phyloP scores from a whole-genome alignment of 2,888 invertebrate species.

The Margaritifera margaritifera region DNA sequence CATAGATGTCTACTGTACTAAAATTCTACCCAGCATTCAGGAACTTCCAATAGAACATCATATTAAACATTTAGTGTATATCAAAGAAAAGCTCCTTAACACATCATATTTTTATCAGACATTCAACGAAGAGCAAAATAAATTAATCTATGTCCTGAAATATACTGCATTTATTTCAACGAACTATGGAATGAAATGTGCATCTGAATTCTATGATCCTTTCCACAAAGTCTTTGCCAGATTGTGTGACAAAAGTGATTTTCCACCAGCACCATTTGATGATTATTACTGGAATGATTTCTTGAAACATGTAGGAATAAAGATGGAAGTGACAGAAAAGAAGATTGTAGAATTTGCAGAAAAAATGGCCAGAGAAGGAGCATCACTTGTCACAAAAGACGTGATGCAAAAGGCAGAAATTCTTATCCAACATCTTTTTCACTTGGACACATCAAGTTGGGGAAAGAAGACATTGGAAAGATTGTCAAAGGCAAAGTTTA shows the following conservation, averaged over 20 bases:
- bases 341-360: conserved; percentile 28
- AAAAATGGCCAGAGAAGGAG: conserved; percentile 12
- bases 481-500: conserved; percentile 2
- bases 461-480: neutral
- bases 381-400: neutral
- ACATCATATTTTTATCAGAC: too few relatives aligned
- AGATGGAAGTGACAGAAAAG: conserved; percentile 12
- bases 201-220: conserved; percentile 11
- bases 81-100: neutral
- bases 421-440: conserved; percentile 14
- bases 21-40: conserved; percentile 9
- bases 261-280: conserved; percentile 20
- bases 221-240: conserved; percentile 8
- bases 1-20: conserved; percentile 4
- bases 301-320: conserved; percentile 25
- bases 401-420: conserved; percentile 11
- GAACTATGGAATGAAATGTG: conserved; percentile 6
- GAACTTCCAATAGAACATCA: conserved; percentile 2
- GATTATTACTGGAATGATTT: conserved; percentile 16
- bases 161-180: conserved; percentile 12
- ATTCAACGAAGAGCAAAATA: neutral
- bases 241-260: conserved; percentile 8
- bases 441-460: neutral
- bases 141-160: conserved; percentile 4
- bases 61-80: conserved; percentile 7